A percentile compares a stretch with the other conserved stretches of the same genome.
These are phyloP conservation scores for Pterostichus madidus DNA, from an alignment of 2,888 invertebrate species.

Conservation along the genomic window DNA sequence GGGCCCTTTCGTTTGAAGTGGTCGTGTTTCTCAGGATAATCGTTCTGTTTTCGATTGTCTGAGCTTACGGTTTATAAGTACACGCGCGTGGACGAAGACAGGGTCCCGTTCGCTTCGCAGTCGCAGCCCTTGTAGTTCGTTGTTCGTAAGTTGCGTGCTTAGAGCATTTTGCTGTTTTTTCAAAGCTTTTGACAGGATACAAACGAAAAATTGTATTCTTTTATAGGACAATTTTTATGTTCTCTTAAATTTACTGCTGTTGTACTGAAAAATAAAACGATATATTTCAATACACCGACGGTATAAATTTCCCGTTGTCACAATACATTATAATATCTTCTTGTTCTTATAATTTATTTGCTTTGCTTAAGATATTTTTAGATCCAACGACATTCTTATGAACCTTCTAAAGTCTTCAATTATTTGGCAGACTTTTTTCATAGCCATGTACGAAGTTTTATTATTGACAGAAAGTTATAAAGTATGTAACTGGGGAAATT, in stretches of 20 bases:
- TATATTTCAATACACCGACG: constrained; percentile 32
- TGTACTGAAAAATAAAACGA: constrained; percentile 41
- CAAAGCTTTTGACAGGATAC: constrained; percentile 18
- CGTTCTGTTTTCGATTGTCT: constrained; percentile 67
- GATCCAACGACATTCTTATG: constrained; percentile 17
- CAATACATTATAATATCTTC: constrained; percentile 43
- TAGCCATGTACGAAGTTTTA: not conserved
- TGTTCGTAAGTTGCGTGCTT: constrained; percentile 8
- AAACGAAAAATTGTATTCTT: constrained; percentile 40
- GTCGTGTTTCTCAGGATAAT: constrained; percentile 66
- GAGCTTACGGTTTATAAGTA: constrained; percentile 62
- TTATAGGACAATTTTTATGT: constrained; percentile 52
- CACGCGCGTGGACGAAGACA: not conserved
- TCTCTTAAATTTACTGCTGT: constrained; percentile 33
- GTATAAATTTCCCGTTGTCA: constrained; percentile 13
- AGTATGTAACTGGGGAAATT: not conserved
- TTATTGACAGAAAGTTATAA: not conserved
- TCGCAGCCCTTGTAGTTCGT: not conserved
- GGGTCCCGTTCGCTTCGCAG: not conserved
- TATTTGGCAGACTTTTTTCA: not conserved
- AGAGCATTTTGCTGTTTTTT: constrained; percentile 23
- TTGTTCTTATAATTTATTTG: constrained; percentile 35
- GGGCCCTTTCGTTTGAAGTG: constrained; percentile 62
- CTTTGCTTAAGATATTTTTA: constrained; percentile 11
- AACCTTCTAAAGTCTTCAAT: constrained; percentile 21